Conservation (phyloP, 30 jellyfish, hydroid and myxozoan species). For the Aurelia sp. region DNA sequence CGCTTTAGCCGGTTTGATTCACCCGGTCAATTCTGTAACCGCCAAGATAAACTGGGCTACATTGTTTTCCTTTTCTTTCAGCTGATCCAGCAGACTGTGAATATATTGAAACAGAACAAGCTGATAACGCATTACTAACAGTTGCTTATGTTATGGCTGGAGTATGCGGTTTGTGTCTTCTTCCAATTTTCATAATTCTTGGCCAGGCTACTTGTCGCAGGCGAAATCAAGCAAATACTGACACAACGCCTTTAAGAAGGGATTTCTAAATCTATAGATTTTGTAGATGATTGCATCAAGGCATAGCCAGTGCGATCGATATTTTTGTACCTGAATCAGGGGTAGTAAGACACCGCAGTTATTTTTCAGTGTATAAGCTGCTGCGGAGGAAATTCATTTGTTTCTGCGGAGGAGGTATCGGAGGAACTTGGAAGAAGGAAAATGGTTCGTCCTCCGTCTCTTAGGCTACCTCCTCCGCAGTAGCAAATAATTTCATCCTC, state of each 20-base stretch:
- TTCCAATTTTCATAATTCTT: slow-evolving; percentile 91
- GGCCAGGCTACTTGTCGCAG: slow-evolving; percentile 97
- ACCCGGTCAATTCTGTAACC: background rate
- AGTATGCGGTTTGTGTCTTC: slow-evolving; percentile 96
- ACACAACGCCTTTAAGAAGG: slow-evolving; percentile 50
- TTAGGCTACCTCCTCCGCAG: too few relatives aligned
- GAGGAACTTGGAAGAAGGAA: too few relatives aligned
- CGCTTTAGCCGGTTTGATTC: too few relatives aligned
- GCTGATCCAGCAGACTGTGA: slow-evolving; percentile 99
- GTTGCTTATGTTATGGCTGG: slow-evolving; percentile 99
- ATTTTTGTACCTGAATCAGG: too few relatives aligned
- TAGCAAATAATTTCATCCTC: too few relatives aligned
- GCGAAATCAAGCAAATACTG: slow-evolving; percentile 44
- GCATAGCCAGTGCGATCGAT: too few relatives aligned
- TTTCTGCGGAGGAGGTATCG: too few relatives aligned
- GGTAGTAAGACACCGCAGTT: too few relatives aligned
- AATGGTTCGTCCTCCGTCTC: too few relatives aligned
- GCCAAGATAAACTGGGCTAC: background rate
- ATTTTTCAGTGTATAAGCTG: too few relatives aligned
- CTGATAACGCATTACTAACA: slow-evolving; percentile 95
- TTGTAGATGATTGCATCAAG: too few relatives aligned
- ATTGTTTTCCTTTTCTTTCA: slow-evolving; percentile 7
- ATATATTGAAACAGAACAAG: slow-evolving; percentile 98
- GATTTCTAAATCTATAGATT: slow-evolving; percentile 26
- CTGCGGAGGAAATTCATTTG: too few relatives aligned